Conservation (phyloP, 2,888 invertebrate species). For the Chymomyza fuscimana region DNA sequence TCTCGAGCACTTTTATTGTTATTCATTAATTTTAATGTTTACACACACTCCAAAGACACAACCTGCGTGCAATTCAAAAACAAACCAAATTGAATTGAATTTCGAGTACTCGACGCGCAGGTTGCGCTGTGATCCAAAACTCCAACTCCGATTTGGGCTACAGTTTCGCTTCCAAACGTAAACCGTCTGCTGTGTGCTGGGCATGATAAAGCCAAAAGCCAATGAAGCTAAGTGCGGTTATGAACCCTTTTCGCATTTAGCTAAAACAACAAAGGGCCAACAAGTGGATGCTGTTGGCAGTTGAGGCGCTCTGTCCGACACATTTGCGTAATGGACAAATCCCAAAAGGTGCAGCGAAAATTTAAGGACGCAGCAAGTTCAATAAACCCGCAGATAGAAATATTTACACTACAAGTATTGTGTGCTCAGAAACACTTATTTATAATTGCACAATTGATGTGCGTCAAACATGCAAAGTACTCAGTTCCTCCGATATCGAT, state of each 20-base stretch:
- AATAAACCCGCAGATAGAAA: constrained; percentile 50
- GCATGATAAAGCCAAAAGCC: constrained; percentile 62
- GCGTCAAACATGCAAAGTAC: constrained; percentile 54
- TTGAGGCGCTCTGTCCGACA: not conserved
- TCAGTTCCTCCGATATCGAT: constrained; percentile 4
- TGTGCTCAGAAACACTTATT: not conserved
- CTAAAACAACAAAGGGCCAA: constrained; percentile 23
- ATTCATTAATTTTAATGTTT: constrained; percentile 78
- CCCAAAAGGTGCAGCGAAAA: constrained; percentile 23
- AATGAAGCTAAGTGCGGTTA: constrained; percentile 72
- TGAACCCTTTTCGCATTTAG: constrained; percentile 71
- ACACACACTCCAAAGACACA: constrained; percentile 34
- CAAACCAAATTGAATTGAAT: constrained; percentile 66
- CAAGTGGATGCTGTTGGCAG: constrained; percentile 21
- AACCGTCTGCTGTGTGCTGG: constrained; percentile 37
- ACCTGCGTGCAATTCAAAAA: constrained; percentile 53
- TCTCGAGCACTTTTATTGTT: constrained; percentile 65
- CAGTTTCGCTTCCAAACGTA: not conserved
- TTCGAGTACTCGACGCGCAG: constrained; percentile 46
- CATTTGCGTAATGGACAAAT: constrained; percentile 42
- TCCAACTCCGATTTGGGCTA: not conserved
- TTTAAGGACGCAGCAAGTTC: constrained; percentile 46
- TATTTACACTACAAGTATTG: constrained; percentile 2
- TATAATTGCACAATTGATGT: constrained; percentile 49
- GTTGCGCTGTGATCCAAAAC: not conserved